Evolutionary conservation across 2,888 invertebrate genomes (phyloP).

Genomic region (Drosophila kanekoi): DNA sequence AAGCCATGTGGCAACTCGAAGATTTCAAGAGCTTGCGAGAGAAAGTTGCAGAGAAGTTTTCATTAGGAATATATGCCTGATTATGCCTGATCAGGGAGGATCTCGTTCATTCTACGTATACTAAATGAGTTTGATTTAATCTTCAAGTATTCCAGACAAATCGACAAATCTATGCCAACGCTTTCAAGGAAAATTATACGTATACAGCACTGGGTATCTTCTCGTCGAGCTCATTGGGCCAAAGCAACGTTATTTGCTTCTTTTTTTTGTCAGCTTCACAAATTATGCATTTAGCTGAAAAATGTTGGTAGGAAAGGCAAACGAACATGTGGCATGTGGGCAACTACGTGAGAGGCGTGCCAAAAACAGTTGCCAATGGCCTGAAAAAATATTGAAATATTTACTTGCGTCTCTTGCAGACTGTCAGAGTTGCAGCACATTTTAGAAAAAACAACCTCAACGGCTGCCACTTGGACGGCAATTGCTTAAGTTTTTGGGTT

Average conservation of each 20-base stretch:
- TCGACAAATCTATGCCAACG: no score
- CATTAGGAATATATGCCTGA: no score
- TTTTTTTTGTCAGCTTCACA: constrained; percentile 31
- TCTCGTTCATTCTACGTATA: no score
- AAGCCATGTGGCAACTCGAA: no score
- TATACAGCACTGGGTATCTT: constrained; percentile 1
- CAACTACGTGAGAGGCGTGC: constrained; percentile 69
- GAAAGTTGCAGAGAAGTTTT: no score
- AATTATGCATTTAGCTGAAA: constrained; percentile 73
- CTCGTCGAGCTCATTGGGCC: not conserved
- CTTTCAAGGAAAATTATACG: no score
- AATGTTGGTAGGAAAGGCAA: constrained; percentile 26
- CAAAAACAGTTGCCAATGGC: constrained; percentile 51
- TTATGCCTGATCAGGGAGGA: no score
- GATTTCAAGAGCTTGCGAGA: no score
- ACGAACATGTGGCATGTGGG: constrained; percentile 57
- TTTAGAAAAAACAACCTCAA: constrained; percentile 20
- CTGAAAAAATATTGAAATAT: constrained; percentile 68
- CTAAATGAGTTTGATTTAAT: no score
- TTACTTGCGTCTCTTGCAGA: constrained; percentile 38
- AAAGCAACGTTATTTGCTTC: not conserved
- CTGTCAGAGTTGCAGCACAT: constrained; percentile 9
- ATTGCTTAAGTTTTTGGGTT: constrained; percentile 10
- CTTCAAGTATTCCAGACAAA: no score
- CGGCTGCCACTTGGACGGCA: constrained; percentile 9